phyloP scores from a whole-genome alignment of 2,888 invertebrate species.

The Synanthedon myopaeformis region DNA sequence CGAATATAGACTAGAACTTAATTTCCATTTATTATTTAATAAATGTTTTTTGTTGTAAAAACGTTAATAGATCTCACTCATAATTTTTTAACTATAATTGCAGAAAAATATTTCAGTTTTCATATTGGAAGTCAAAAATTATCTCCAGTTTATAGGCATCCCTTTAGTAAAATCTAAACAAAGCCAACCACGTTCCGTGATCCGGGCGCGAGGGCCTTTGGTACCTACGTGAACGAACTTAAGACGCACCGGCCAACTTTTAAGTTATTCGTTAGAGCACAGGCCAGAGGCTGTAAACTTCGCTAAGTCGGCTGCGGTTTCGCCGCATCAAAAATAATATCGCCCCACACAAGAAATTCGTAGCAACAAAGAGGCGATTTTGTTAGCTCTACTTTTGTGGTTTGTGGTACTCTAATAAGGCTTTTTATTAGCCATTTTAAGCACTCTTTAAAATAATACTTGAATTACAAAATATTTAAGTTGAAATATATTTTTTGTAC shows the following conservation, averaged over 20 bases:
- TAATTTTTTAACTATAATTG: too few species aligned
- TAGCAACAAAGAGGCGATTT: constrained; percentile 15
- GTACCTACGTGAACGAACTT: constrained; percentile 6
- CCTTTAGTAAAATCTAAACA: constrained; percentile 1
- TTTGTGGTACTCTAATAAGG: not conserved
- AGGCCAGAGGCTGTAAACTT: constrained; percentile 10
- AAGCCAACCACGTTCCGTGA: constrained; percentile 11
- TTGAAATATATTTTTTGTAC: too few species aligned
- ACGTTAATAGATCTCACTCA: too few species aligned
- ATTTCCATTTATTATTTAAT: too few species aligned
- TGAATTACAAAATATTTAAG: too few species aligned
- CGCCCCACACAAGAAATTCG: constrained; percentile 16
- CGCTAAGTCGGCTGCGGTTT: constrained; percentile 16
- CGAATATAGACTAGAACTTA: too few species aligned
- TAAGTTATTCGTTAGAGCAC: constrained; percentile 28
- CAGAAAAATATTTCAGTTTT: too few species aligned
- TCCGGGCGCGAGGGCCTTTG: not conserved
- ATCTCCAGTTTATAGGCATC: too few species aligned
- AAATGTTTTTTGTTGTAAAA: too few species aligned
- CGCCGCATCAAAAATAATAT: constrained; percentile 19
- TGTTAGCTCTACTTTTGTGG: constrained; percentile 15
- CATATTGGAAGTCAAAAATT: too few species aligned
- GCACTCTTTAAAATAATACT: too few species aligned
- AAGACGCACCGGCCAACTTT: constrained; percentile 15
- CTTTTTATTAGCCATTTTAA: too few species aligned